A percentile compares a stretch with the other conserved stretches of the same genome.
Evolutionary conservation across 2,797 vertebrate genomes (phyloP).

Genomic region (Melanotaenia pygmaea): DNA sequence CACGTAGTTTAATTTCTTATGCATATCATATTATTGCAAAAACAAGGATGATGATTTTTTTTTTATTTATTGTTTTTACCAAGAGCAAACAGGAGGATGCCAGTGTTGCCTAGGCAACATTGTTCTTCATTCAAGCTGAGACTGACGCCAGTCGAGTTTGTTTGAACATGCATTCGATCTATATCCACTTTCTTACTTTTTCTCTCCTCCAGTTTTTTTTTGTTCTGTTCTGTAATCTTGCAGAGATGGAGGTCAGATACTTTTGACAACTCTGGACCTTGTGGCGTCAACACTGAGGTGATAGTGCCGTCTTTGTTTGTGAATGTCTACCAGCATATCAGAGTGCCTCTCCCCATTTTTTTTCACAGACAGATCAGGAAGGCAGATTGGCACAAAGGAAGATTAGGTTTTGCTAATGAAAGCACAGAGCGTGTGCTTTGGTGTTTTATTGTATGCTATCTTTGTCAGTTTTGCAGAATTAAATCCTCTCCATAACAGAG

Average conservation of each 20-base stretch:
- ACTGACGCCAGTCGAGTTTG: constrained; percentile 62
- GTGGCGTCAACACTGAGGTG: constrained; percentile 82
- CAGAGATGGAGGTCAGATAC: constrained; percentile 81
- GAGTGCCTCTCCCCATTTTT: constrained; percentile 36
- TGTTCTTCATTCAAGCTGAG: constrained; percentile 71
- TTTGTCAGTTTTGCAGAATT: constrained; percentile 38
- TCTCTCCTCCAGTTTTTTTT: constrained; percentile 40
- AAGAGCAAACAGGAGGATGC: constrained; percentile 20
- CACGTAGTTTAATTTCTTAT: constrained; percentile 41
- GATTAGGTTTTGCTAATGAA: constrained; percentile 41
- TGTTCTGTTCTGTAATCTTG: constrained; percentile 62
- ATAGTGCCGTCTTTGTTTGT: constrained; percentile 79
- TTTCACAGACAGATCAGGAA: constrained; percentile 21
- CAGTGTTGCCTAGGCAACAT: constrained; percentile 74
- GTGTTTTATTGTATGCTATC: constrained; percentile 41
- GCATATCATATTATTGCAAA: constrained; percentile 29
- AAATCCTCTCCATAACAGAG: constrained; percentile 28
- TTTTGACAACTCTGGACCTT: constrained; percentile 84
- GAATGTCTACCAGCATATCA: constrained; percentile 74
- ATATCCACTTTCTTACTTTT: constrained; percentile 66
- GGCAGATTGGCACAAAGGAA: constrained; percentile 31
- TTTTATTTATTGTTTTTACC: neutral
- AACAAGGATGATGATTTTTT: neutral
- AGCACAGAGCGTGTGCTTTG: constrained; percentile 19
- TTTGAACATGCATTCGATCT: constrained; percentile 79